Evolutionary conservation across 2,888 invertebrate genomes (phyloP).

Genomic region (Macrosoma leucophasiata): DNA sequence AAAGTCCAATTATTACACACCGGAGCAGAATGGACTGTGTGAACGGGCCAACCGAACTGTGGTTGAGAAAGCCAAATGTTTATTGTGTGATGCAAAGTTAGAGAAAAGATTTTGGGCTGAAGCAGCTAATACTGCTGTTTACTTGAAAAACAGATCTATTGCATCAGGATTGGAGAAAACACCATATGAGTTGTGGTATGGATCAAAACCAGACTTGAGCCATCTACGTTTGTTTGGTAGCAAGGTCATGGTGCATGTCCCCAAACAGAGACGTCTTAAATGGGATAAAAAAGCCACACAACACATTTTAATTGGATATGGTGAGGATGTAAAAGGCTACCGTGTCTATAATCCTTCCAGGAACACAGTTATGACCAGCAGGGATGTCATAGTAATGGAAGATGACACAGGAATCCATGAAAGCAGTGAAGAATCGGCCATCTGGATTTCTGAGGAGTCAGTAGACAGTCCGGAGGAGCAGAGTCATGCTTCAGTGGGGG

Average conservation of each 20-base stretch:
- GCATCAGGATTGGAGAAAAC: conserved; percentile 14
- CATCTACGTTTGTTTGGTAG: conserved; percentile 14
- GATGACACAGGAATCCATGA: no score
- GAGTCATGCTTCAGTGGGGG: no score
- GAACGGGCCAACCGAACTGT: conserved; percentile 17
- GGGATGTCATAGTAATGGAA: no score
- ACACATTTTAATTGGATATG: conserved; percentile 22
- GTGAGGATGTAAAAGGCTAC: no score
- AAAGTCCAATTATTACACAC: conserved; percentile 17
- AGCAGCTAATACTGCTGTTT: no score
- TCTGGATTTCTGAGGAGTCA: no score
- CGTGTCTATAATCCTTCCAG: no score
- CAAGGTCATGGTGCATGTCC: conserved; percentile 17
- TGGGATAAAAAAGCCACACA: conserved; percentile 19
- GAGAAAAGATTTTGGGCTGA: no score
- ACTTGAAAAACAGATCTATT: conserved; percentile 16
- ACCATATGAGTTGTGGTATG: conserved; percentile 7
- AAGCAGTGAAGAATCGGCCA: no score
- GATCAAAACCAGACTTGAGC: conserved; percentile 1
- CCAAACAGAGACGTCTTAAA: conserved; percentile 15
- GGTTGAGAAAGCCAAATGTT: conserved; percentile 17
- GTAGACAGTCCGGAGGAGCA: no score
- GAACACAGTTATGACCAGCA: no score
- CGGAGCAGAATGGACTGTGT: conserved; percentile 17
- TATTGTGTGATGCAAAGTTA: conserved; percentile 17